Conservation (phyloP, 1,140 invertebrate genomes). For the Drosophila grimshawi region DNA sequence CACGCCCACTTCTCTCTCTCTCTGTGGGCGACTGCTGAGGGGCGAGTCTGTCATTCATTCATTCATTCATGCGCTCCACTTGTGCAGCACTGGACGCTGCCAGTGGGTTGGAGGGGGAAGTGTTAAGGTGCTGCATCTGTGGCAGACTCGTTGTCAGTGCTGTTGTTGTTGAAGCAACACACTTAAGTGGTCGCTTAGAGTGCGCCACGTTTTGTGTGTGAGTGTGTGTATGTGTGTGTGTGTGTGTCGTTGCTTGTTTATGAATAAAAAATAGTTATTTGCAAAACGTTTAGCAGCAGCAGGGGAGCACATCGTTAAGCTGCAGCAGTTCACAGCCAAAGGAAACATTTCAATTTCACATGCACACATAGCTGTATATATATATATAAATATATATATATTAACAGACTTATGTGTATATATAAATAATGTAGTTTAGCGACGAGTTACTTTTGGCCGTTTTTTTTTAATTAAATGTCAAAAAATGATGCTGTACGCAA, state of each 20-base stretch:
- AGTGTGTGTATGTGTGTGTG: conserved; percentile 46
- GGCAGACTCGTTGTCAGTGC: conserved; percentile 52
- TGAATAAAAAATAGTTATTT: conserved; percentile 83
- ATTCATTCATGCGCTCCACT: conserved; percentile 73
- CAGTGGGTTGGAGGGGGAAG: not conserved
- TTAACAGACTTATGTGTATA: not conserved
- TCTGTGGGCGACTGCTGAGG: conserved; percentile 37
- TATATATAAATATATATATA: not conserved
- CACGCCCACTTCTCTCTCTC: conserved; percentile 59
- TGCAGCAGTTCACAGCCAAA: conserved; percentile 11
- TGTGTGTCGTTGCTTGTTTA: conserved; percentile 73
- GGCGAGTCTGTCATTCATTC: conserved; percentile 69
- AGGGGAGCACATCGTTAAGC: conserved; percentile 27
- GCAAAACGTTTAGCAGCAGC: conserved; percentile 73
- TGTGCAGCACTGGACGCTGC: conserved; percentile 63
- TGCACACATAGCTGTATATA: not conserved
- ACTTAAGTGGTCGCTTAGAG: conserved; percentile 81
- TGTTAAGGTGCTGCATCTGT: conserved; percentile 44
- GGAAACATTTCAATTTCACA: conserved; percentile 23
- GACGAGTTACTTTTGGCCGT: conserved; percentile 27
- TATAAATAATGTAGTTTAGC: conserved; percentile 5
- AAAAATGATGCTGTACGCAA: conserved; percentile 41
- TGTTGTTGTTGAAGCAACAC: conserved; percentile 58
- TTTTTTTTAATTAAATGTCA: conserved; percentile 55
- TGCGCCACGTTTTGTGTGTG: conserved; percentile 56